Evolutionary conservation across 2,113 vertebrate genomes (phyloP), one percentile per base, ranked within the genome.

Genomic region (Coptodon bakossiorum): DNA sequence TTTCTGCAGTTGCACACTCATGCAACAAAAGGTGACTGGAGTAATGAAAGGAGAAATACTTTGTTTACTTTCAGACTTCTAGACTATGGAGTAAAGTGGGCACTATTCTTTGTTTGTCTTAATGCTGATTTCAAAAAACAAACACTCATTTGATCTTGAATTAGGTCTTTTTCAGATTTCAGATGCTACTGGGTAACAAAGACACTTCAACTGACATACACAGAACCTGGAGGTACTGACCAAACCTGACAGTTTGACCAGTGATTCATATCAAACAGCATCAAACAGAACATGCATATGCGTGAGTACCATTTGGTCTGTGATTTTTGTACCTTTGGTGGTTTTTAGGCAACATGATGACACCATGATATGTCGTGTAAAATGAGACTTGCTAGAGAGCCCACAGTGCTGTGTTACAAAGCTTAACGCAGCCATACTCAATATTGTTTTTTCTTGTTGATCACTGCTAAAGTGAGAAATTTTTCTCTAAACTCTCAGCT

Each of bases 301-400:
- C 0, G 0, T 34, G 9, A 2, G 59, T 7, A 63, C 9, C 17
- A 19, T 0, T 19, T 36, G 31, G 6, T 11, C 17, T 66, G 61
- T n/a, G 61, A 66, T 1, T 36, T 36, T n/a, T 36, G 61, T n/a
- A 1, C 31, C 9, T 12, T 11, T 12, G 19, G 34, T 68, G 34
- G 2, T 13, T 68, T n/a, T 12, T 13, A 13, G 63, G 34, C 10
- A 3, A 2, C 63, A 22, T 7, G 17, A 68, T 22, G 17, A 68
- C 19, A 13, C 7, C 36, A 14, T 40, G 31, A 68, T 2, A 68
- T 3, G n/a, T 12, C 1, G 36, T 1, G 11, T 8, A 68, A 22
- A n/a, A 40, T 8, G 19, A 38, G 11, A 14, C 63, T 14, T 66
- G 17, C 19, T 2, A 1, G 36, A 22, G n/a, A 71, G 38, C n/a